Base-by-base conservation (phyloP, 2,113 vertebrate species). In the Echinops telfairi region DNA sequence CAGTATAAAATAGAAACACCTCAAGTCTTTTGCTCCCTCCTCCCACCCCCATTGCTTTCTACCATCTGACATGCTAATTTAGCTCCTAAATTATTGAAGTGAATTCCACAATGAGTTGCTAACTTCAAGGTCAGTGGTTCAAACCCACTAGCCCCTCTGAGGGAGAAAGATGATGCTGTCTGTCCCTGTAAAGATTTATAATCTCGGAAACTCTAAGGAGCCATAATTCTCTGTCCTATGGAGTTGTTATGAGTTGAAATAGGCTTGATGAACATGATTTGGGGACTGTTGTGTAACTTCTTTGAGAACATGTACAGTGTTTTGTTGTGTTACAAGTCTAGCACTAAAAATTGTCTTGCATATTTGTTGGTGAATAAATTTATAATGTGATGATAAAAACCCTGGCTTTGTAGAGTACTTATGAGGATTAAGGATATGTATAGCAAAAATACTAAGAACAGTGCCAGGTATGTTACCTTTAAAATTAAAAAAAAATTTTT, bases 291-390 rank as follows among this genome's bases (percentile, higher is more conserved):
- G 17, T 3, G 1, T 33, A 77, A 47, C 9, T 47, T 91, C 20
- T 78, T 70, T 83, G 47, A 93, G 47, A 57, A 76, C 2, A 79
- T 27, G 4, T 5, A 64, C 29, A 19, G 60, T 86, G 17, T 57
- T 83, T 82, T 86, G 31, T 6, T 58, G 10, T 62, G 7, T 64
- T 94, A 53, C 9, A 22, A 88, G 43, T 86, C 85, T 20, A 86
- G 43, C 27, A 88, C 27, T 91, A 83, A 79, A 73, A 90, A 71
- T 86, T 86, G 15, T 85, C 83, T 33, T 81, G 47, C 33, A 40
- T 83, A 88, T 60, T 91, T 92, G 11, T 83, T 94, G 66, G 22
- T 93, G 31, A 76, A 77, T 89, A 58, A 82, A 31, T 77, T 89
- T 91, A 82, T 85, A 80, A 71, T 92, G 79, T 27, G 20, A 60